Evolutionary conservation across 2,113 vertebrate genomes (phyloP), one percentile per base, ranked within the genome.

Genomic region (Gobio gobio): DNA sequence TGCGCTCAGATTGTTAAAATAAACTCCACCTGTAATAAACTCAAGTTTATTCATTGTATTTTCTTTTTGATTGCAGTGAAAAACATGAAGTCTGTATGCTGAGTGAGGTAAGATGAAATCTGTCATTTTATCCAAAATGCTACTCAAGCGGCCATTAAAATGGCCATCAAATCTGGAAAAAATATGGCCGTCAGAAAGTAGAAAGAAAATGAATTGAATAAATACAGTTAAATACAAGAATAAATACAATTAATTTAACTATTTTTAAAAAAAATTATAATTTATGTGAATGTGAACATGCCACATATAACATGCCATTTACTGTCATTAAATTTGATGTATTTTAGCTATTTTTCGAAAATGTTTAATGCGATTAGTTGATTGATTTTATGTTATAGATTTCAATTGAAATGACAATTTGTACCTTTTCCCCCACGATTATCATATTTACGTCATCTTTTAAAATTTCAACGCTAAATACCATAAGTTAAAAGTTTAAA

Each of bases 31-130:
- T 68, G 20, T 36, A 20, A 20, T 56, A 56, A 56, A 56, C 54
- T 22, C 18, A 56, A 59, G 3, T 2, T 9, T 68, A 58, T 83
- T 70, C 24, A 45, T 58, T 20, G 51, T 22, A 16, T 5, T 51
- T 51, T 58, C 12, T 80, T 9, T 70, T 40, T 90, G 40, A 54
- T 74, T 77, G 95, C 88, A 91, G 92, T 22, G 88, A 93, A 6
- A 93, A 93, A 76, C 90, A 93, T 85, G 95, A 96, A 81, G 90
- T 96, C 68, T 91, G 90, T 72, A 93, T 95, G 49, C 87, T 96
- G 51, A 92, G 93, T 77, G 96, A 97, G 96, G 98, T 99, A 95
- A 91, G 89, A 87, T 18, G 0, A 68, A 22, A 66, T 49, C 10
- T 40, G 14, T 51, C 1, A 40, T 45, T 12, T 13, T 13, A 2